phyloP scores from a whole-genome alignment of 2,797 vertebrate species.

The Brachymystax lenok region DNA sequence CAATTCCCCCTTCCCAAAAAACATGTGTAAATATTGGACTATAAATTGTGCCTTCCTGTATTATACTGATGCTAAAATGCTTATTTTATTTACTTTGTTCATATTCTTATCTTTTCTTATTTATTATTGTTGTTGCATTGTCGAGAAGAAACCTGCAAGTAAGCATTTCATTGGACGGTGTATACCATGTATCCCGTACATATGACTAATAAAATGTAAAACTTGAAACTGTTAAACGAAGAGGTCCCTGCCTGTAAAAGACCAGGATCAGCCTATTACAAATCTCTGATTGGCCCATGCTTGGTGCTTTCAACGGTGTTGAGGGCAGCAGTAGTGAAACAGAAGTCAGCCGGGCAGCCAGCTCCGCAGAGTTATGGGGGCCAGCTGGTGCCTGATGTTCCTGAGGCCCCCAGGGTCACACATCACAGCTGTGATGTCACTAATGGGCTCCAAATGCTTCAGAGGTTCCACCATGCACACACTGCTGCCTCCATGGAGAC shows the following conservation, averaged over 20 bases:
- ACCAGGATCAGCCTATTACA: neutral
- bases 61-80: no score
- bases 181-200: no score
- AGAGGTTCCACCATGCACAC: neutral
- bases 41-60: no score
- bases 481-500: conserved; percentile 35
- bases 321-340: conserved; percentile 31
- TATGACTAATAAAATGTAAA: neutral
- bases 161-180: no score
- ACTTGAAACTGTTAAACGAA: no score
- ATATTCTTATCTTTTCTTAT: no score
- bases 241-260: no score
- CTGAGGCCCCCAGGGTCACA: conserved; percentile 20
- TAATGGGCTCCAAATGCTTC: neutral
- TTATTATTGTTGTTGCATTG: no score
- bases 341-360: conserved; percentile 18
- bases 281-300: neutral
- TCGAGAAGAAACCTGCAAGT: no score
- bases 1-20: no score
- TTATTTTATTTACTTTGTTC: no score
- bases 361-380: conserved; percentile 67
- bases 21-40: no score
- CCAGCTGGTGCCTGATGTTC: conserved; percentile 67
- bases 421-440: conserved; percentile 6
- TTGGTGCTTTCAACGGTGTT: neutral